phyloP scores from a whole-genome alignment of 2,888 invertebrate species.

The Tyria jacobaeae region DNA sequence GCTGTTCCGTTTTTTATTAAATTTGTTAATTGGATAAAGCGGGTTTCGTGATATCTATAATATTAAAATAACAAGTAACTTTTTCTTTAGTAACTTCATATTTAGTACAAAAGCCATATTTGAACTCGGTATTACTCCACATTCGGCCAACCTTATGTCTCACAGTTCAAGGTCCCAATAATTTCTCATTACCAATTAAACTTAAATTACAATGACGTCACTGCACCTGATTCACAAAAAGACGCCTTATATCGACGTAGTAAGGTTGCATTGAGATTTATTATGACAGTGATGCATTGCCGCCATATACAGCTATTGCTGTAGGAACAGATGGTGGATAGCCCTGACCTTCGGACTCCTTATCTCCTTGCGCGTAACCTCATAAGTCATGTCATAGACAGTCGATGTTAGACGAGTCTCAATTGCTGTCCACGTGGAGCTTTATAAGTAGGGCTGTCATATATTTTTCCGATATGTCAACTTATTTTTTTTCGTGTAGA shows the following conservation, averaged over 20 bases:
- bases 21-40: too few species aligned
- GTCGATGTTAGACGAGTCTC: conserved; percentile 33
- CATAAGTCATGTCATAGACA: conserved; percentile 42
- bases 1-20: too few species aligned
- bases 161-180: conserved; percentile 44
- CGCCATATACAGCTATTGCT: conserved; percentile 51
- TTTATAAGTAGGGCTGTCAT: conserved; percentile 10
- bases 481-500: too few species aligned
- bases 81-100: too few species aligned
- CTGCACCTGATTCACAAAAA: conserved; percentile 26
- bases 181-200: conserved; percentile 43
- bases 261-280: conserved; percentile 36
- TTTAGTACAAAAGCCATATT: background rate
- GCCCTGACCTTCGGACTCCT: conserved; percentile 70
- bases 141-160: conserved; percentile 41
- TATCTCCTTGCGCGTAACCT: conserved; percentile 51
- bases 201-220: conserved; percentile 40
- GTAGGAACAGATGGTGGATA: conserved; percentile 69
- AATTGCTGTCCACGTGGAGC: conserved; percentile 34
- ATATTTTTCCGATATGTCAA: too few species aligned
- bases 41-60: background rate
- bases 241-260: conserved; percentile 22
- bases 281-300: conserved; percentile 42
- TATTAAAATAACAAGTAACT: too few species aligned
- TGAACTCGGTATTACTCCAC: conserved; percentile 29